Conservation (phyloP, 2,113 vertebrate species). For the Ictidomys tridecemlineatus region DNA sequence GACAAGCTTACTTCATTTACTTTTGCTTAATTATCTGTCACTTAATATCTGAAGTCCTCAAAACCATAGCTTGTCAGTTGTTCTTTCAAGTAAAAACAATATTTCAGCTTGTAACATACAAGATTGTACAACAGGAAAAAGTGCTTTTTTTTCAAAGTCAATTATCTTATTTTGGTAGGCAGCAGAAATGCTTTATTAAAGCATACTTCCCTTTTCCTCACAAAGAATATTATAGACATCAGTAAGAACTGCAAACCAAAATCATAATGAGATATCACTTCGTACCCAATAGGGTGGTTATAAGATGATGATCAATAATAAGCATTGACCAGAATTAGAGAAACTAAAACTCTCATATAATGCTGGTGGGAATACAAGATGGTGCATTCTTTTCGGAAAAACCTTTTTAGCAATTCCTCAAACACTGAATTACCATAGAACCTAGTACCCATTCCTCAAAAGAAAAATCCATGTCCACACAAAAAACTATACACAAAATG, state of each 20-base stretch:
- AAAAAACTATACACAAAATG: not conserved
- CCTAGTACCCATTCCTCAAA: not conserved
- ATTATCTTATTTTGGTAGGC: constrained; percentile 4
- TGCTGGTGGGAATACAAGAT: constrained; percentile 17
- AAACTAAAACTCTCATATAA: not conserved
- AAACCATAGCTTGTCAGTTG: not conserved
- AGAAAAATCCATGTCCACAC: not conserved
- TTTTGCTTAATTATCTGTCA: not conserved
- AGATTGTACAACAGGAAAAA: not conserved
- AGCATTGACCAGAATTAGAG: not conserved
- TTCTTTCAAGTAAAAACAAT: constrained; percentile 20
- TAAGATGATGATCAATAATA: not conserved
- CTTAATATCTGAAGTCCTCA: constrained; percentile 33
- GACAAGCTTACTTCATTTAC: not conserved
- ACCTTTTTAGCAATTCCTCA: not conserved
- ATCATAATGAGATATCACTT: not conserved
- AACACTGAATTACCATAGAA: constrained; percentile 37
- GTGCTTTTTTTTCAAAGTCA: not conserved
- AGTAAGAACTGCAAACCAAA: constrained; percentile 45
- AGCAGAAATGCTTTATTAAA: constrained; percentile 32
- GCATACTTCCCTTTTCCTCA: constrained; percentile 15
- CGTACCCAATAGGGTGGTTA: not conserved
- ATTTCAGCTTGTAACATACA: constrained; percentile 23
- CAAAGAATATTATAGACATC: constrained; percentile 44
- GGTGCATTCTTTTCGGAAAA: not conserved